phyloP scores from a whole-genome alignment of 2,888 invertebrate species.

The Acleris holmiana region DNA sequence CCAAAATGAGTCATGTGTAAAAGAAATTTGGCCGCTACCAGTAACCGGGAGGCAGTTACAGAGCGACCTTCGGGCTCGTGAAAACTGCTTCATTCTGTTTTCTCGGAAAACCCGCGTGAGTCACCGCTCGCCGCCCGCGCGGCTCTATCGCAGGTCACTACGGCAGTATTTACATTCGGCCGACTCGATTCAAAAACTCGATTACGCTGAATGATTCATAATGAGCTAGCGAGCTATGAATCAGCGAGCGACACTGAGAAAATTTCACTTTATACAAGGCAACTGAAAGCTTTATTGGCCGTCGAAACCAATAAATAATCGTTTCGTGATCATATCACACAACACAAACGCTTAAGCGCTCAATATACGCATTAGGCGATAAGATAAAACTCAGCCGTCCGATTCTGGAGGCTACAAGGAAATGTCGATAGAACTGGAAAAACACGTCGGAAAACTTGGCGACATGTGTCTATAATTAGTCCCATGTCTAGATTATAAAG shows the following conservation, averaged over 20 bases:
- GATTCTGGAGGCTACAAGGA: constrained; percentile 55
- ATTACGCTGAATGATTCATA: constrained; percentile 80
- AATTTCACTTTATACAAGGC: constrained; percentile 51
- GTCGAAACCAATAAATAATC: constrained; percentile 27
- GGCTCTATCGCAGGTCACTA: constrained; percentile 77
- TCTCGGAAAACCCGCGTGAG: constrained; percentile 83
- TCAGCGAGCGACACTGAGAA: constrained; percentile 70
- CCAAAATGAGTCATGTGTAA: constrained; percentile 39
- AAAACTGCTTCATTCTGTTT: constrained; percentile 72
- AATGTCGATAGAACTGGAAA: constrained; percentile 55
- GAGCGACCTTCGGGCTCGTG: constrained; percentile 75
- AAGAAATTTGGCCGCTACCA: constrained; percentile 50
- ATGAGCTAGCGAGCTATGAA: constrained; percentile 64
- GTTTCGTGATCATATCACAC: constrained; percentile 3
- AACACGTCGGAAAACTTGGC: constrained; percentile 51
- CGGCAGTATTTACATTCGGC: constrained; percentile 78
- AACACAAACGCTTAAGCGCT: constrained; percentile 32
- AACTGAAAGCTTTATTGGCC: constrained; percentile 26
- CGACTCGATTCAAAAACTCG: constrained; percentile 82
- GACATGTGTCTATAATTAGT: constrained; percentile 4
- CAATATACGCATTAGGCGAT: constrained; percentile 33
- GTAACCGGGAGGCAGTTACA: constrained; percentile 53
- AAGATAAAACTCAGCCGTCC: constrained; percentile 34
- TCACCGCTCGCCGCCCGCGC: constrained; percentile 61
- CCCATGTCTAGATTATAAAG: constrained; percentile 10